Base-by-base conservation (phyloP, 2,888 invertebrate species). In the Rhagium mordax region DNA sequence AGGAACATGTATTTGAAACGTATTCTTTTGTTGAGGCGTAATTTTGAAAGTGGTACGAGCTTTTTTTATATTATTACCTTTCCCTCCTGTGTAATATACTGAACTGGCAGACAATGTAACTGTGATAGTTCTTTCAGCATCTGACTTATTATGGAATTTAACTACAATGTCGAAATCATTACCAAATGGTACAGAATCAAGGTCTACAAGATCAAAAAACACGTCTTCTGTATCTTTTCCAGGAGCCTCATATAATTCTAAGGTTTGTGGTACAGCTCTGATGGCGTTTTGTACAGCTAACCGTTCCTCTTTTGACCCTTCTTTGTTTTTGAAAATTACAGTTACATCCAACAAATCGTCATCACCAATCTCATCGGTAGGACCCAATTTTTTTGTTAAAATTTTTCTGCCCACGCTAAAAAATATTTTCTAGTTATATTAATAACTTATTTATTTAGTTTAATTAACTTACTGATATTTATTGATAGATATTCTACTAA, bases 11-110 rank as follows among this genome's bases (percentile, higher is more conserved):
- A 93, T 87, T 76, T 88, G 85, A 10, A 92, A 83, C 59, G 89
- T 87, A 83, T 91, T 93, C 84, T 86, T 93, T 93, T 81, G 67
- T 79, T 78, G 77, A 4, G 78, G 74, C 20, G 62, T 62, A 57
- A 95, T 88, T 47, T 88, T 89, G 79, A 94, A 91, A 72, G 91
- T 90, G 3, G 92, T 93, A 67, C 92, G 91, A 0, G 92, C 91
- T 81, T 92, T 92, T 85, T 94, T 94, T 16, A 95, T 90, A 21
- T 91, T 84, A 16, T 92, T 90, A 0, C 93, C 93, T 82, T 91
- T 91, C 6, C 94, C 92, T 4, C 95, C 96, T 21, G 93, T 95
- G 87, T 95, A 95, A 85, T 91, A 95, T 47, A 94, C 92, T 78
- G 94, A 94, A 51, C 90, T 91, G 0, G 93, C 91, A 3, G 92